phyloP scores from a whole-genome alignment of 2,797 vertebrate genomes.

The Pteronotus mesoamericanus region DNA sequence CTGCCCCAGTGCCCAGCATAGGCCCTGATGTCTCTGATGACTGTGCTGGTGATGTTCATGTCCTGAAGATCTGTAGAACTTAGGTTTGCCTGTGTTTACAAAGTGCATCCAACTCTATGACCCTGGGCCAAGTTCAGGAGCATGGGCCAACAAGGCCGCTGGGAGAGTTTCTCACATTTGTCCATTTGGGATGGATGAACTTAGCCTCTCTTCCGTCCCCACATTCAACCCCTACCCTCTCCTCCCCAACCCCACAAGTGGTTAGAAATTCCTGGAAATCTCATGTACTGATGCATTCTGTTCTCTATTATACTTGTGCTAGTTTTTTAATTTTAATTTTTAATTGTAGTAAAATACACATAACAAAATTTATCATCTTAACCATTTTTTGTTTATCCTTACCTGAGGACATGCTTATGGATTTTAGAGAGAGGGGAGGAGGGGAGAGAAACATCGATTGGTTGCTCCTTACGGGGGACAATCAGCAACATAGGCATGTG shows the following conservation, averaged over 20 bases:
- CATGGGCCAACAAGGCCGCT: neutral
- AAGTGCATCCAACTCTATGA: neutral
- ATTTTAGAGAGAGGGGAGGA: too few relatives aligned
- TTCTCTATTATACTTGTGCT: neutral
- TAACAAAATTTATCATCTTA: neutral
- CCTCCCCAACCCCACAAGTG: fast-evolving
- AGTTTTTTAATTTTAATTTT: neutral
- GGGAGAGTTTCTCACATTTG: neutral
- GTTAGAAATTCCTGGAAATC: neutral
- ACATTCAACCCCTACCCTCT: neutral
- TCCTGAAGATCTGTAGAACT: neutral
- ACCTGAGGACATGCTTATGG: too few relatives aligned
- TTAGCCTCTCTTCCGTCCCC: neutral
- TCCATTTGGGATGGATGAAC: neutral
- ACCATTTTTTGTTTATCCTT: neutral
- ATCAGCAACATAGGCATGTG: too few relatives aligned
- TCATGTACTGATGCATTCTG: neutral
- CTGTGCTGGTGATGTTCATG: too few relatives aligned
- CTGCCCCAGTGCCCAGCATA: neutral
- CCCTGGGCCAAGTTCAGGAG: neutral
- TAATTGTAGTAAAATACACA: neutral
- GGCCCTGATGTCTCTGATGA: neutral
- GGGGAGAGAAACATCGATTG: too few relatives aligned
- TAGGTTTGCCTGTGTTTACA: neutral
- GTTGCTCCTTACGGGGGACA: too few relatives aligned